Evolutionary conservation across 2,888 invertebrate genomes (phyloP).

Genomic region (Cheilosia vernalis): DNA sequence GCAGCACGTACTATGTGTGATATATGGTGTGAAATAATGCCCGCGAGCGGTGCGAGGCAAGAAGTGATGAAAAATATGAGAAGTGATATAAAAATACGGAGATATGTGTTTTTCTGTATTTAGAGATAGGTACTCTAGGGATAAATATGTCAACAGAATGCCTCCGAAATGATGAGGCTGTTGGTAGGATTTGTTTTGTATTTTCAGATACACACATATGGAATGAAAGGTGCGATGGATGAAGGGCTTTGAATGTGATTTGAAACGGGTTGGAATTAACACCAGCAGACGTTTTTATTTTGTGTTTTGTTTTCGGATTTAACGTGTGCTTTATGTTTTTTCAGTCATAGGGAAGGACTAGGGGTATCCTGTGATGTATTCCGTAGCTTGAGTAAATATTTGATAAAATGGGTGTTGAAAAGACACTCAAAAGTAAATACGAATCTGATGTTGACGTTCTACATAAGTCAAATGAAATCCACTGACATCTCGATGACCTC

Average conservation of each 20-base stretch:
- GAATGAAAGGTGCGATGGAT: slow-evolving; percentile 62
- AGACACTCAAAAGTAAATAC: too few species aligned
- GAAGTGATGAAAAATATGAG: slow-evolving; percentile 57
- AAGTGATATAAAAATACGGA: slow-evolving; percentile 58
- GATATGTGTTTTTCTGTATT: slow-evolving; percentile 31
- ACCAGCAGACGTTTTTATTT: slow-evolving; percentile 5
- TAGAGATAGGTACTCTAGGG: slow-evolving; percentile 42
- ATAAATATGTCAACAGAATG: slow-evolving; percentile 73
- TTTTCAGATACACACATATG: not conserved
- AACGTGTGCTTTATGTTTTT: too few species aligned
- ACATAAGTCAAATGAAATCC: too few species aligned
- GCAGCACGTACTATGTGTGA: slow-evolving; percentile 66
- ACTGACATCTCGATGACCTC: too few species aligned
- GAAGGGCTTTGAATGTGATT: slow-evolving; percentile 61
- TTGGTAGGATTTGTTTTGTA: slow-evolving; percentile 7
- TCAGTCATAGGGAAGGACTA: too few species aligned
- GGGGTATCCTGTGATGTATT: too few species aligned
- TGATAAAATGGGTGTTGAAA: too few species aligned
- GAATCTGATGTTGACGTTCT: too few species aligned
- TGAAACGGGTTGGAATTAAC: slow-evolving; percentile 53
- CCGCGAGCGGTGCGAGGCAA: slow-evolving; percentile 34
- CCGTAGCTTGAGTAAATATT: too few species aligned
- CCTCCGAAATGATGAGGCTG: slow-evolving; percentile 50
- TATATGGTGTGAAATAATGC: slow-evolving; percentile 70
- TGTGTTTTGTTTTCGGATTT: not conserved